Evolutionary conservation across 2,797 vertebrate genomes (phyloP).

Genomic region (Hydrophis major): DNA sequence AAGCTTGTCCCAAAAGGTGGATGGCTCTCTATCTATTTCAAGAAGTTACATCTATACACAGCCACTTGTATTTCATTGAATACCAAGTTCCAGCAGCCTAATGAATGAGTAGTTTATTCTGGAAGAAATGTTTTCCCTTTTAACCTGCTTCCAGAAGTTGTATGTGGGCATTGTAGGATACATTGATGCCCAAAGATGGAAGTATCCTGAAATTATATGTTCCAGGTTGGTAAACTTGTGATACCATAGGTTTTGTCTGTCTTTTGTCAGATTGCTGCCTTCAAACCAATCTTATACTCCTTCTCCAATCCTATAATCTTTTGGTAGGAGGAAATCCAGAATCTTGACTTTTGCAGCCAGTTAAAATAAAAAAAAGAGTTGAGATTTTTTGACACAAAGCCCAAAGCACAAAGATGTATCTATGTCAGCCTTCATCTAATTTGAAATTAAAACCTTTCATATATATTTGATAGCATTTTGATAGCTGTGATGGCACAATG

Average conservation of each 20-base stretch:
- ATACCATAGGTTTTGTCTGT: not conserved
- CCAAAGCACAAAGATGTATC: not conserved
- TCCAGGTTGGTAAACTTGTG: not conserved
- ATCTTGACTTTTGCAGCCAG: not conserved
- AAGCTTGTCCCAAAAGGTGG: not conserved
- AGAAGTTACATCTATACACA: not conserved
- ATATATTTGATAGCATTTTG: not conserved
- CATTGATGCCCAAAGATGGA: not conserved
- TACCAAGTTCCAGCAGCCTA: not conserved
- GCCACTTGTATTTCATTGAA: not conserved
- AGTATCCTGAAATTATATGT: not conserved
- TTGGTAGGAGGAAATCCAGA: not conserved
- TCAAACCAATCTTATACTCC: not conserved
- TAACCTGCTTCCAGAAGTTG: not conserved
- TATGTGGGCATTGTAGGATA: not conserved
- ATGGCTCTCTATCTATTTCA: not conserved
- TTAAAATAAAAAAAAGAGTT: not conserved
- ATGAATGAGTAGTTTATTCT: not conserved
- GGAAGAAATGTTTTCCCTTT: not conserved
- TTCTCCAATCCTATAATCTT: not conserved
- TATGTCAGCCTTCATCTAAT: not conserved
- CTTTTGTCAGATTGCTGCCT: not conserved
- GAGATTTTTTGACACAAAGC: not conserved
- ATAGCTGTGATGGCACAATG: not conserved
- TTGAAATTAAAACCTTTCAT: not conserved